Percentiles rank a stretch among this genome's conserved stretches.
Conservation (phyloP, 2,888 invertebrate genomes). For the Ichneumoninae sp. region DNA sequence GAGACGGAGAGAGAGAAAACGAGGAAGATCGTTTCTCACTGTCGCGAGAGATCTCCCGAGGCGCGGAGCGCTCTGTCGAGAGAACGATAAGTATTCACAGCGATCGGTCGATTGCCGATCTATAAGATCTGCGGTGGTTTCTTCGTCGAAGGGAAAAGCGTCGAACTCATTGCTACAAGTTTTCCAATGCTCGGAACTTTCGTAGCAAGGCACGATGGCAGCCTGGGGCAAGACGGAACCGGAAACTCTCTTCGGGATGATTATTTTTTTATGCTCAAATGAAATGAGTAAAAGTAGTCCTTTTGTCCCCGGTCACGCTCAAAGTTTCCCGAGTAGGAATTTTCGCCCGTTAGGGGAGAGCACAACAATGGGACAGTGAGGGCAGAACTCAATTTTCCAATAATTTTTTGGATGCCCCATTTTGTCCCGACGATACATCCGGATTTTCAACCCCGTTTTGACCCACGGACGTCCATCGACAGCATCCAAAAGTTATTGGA, state of each 20-base stretch:
- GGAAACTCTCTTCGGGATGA: neutral
- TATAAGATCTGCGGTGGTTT: neutral
- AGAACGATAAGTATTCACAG: constrained; percentile 54
- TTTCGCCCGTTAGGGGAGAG: no score
- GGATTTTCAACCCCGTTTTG: no score
- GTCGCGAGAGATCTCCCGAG: constrained; percentile 23
- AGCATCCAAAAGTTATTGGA: no score
- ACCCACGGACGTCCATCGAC: no score
- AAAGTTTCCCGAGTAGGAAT: neutral
- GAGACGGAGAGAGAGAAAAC: constrained; percentile 45
- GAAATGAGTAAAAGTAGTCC: neutral
- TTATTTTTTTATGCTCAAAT: neutral
- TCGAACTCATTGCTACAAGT: neutral
- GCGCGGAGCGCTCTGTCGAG: constrained; percentile 8
- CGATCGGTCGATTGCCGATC: constrained; percentile 40
- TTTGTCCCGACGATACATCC: no score
- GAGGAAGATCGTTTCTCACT: constrained; percentile 42
- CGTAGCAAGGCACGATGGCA: neutral
- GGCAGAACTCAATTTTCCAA: no score
- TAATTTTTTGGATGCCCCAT: no score
- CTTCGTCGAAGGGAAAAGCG: neutral
- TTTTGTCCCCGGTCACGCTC: neutral
- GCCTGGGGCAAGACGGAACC: neutral
- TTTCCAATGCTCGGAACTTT: neutral
- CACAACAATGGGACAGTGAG: no score